Evolutionary conservation across 2,888 invertebrate genomes (phyloP), one percentile per base, ranked within the genome.

Genomic region (Creontiades dilutus): DNA sequence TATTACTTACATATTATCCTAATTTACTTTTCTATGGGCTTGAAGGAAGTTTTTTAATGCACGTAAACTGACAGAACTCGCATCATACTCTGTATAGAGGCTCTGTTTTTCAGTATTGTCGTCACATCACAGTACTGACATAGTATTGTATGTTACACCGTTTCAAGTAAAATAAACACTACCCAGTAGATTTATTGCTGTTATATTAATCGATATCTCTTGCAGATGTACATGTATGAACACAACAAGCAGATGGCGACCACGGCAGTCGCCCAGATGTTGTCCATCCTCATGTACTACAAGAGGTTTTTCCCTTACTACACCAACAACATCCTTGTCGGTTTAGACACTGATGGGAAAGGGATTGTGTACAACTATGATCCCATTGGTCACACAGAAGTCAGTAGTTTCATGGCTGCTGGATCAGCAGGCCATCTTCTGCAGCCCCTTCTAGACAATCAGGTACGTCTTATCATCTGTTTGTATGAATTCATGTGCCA

Each of bases 301-400:
- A 97, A 98, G 92, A 95, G 99, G 90, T 99, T 99, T 94, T 99
- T 99, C 94, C 99, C 99, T 0, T 99, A 99, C 93, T 99, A 99
- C 93, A 97, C 99, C 28, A 97, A 98, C 47, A 99, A 99, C 93
- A 96, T 99, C 81, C 94, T 99, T 89, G 99, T 97, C 86, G 99
- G 99, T 0, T 93, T 99, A 88, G 99, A 99, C 94, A 95, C 95
- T 48, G 96, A 99, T 91, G 99, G 99, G 3, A 97, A 97, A 93
- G 99, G 99, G 12, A 97, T 97, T 92, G 97, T 99, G 11, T 99
- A 96, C 94, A 97, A 97, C 93, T 99, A 99, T 93, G 99, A 99
- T 93, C 99, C 99, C 0, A 97, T 99, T 91, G 99, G 99, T 0
- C 98, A 98, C 92, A 97, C 97, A 92, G 99, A 99, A 93, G 95